Base-by-base conservation (phyloP, 1,140 invertebrate species). In the Apocrypta bakeri region DNA sequence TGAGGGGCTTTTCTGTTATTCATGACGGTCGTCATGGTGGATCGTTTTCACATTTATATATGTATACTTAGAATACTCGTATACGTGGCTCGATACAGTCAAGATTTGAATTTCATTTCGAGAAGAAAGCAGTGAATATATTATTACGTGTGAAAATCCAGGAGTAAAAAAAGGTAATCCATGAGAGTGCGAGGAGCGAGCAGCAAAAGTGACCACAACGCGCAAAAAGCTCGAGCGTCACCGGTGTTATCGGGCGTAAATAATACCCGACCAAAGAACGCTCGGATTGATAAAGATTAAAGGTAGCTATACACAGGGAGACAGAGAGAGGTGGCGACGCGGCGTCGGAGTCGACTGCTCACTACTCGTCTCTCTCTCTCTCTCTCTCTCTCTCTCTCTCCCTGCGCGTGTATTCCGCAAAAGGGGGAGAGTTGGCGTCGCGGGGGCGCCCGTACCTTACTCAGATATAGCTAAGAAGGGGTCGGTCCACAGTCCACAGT, bases 251-350 rank as follows among this genome's bases (percentile, higher is more conserved):
- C 90, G 88, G 88, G 88, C 90, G 90, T 91, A 89, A 91, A 90
- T 91, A 92, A 92, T 90, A 88, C 89, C 31, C 37, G 14, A 31
- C 17, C n/a, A 33, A 7, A 56, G 21, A 14, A 79, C 87, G 87
- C 88, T 7, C 88, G 91, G 89, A 92, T 92, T 92, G 91, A 92
- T 91, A 92, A 91, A 92, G 90, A 92, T 91, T 92, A 92, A 91
- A 92, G 90, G 91, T 92, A 91, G 42, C 14, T 21, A 4, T 56
- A 56, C 7, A 48, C 17, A 75, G 42, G 74, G 82, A 82, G 61
- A 29, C 68, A 63, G 81, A 66, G 73, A 82, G 78, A 90, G 89
- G 88, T 89, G 88, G 86, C 86, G 87, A 81, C 85, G 85, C 83
- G 56, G 27, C 71, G 78, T 61, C 68, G 69, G 33, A 61, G 29